Evolutionary conservation across 2,113 vertebrate genomes (phyloP).

Genomic region (Pardalotus punctatus): DNA sequence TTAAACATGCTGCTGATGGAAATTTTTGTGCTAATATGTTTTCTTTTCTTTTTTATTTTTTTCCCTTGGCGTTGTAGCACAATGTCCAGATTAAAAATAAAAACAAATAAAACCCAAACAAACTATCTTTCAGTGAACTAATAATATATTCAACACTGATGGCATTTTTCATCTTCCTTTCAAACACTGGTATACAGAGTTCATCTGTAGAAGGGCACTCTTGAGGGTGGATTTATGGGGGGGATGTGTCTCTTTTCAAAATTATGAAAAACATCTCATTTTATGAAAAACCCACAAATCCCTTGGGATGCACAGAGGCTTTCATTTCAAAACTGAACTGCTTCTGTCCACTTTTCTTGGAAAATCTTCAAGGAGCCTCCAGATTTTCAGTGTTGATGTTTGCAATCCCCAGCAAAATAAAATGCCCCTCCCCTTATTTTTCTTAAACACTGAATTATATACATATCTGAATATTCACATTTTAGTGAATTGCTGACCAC

Average conservation of each 20-base stretch:
- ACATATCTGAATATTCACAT: background rate
- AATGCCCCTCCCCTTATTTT: background rate
- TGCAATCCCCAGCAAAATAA: background rate
- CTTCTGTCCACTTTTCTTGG: conserved; percentile 37
- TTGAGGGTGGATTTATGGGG: background rate
- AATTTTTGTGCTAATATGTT: background rate
- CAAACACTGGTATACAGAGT: background rate
- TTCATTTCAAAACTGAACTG: conserved; percentile 26
- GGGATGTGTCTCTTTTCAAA: background rate
- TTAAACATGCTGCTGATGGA: background rate
- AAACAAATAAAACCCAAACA: background rate
- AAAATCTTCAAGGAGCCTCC: conserved; percentile 7
- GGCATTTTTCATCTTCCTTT: background rate
- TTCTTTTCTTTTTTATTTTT: background rate
- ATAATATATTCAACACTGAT: background rate
- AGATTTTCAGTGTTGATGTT: conserved; percentile 4
- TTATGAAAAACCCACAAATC: conserved; percentile 23
- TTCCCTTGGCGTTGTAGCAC: background rate
- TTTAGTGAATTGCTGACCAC: background rate
- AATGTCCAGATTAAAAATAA: background rate
- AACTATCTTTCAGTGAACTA: background rate
- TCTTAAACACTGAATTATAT: background rate
- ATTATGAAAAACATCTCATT: conserved; percentile 30
- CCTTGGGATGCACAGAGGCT: background rate
- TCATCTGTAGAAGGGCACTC: background rate